A percentile compares a stretch with the other conserved stretches of the same genome.
These are phyloP conservation scores for Caranx melampygus DNA, from an alignment of 2,113 vertebrate genomes.

Conservation along the genomic window DNA sequence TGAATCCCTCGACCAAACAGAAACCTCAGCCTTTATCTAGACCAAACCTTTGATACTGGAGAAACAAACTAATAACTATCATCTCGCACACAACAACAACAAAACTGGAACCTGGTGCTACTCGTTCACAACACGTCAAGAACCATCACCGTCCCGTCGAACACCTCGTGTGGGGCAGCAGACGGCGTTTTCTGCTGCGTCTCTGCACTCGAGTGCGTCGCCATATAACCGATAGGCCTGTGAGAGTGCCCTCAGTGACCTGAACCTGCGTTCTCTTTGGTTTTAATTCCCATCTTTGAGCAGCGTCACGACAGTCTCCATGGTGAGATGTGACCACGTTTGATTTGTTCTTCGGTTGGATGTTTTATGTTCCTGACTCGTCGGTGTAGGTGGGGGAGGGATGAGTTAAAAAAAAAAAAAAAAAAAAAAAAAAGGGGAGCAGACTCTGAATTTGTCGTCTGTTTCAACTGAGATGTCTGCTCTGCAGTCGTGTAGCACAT, in stretches of 20 bases:
- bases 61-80: conserved; percentile 8
- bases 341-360: conserved; percentile 14
- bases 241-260: neutral
- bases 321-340: neutral
- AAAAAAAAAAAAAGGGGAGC: neutral
- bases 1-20: conserved; percentile 48
- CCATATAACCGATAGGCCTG: conserved; percentile 3
- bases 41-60: conserved; percentile 67
- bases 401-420: neutral
- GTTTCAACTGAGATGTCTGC: conserved; percentile 36
- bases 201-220: conserved; percentile 16
- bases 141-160: neutral
- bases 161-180: conserved; percentile 6
- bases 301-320: conserved; percentile 10
- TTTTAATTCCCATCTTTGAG: conserved; percentile 28
- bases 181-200: neutral
- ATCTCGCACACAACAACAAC: conserved; percentile 28
- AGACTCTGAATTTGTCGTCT: conserved; percentile 31
- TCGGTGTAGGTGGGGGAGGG: neutral
- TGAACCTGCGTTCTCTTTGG: conserved; percentile 25
- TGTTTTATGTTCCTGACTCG: conserved; percentile 26
- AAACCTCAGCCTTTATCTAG: conserved; percentile 57
- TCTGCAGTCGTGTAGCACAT: conserved; percentile 55
- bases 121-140: neutral
- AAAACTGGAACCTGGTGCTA: conserved; percentile 73